These are phyloP conservation scores for Cichlasoma orientale DNA, from an alignment of 2,797 vertebrate species.

Conservation along the genomic window DNA sequence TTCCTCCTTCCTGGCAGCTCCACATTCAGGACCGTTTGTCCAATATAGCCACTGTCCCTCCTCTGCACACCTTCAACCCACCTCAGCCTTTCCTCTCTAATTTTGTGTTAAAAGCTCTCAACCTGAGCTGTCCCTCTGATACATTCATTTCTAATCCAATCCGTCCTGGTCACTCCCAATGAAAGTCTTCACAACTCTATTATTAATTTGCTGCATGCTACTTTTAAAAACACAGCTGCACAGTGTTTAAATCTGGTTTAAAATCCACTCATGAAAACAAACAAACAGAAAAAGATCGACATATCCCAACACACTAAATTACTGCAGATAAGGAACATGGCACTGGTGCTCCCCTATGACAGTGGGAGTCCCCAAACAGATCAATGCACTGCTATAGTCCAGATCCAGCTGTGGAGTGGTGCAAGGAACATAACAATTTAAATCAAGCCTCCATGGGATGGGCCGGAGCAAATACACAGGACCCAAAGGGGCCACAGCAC, in stretches of 20 bases:
- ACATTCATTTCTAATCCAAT: not conserved
- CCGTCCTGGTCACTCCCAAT: not conserved
- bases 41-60: too few species aligned
- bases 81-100: too few species aligned
- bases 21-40: too few species aligned
- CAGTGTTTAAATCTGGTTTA: not conserved
- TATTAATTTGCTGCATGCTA: not conserved
- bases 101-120: too few species aligned
- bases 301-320: too few species aligned
- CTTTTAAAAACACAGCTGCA: not conserved
- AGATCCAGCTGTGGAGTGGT: not conserved
- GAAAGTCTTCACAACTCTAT: not conserved
- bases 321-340: not conserved
- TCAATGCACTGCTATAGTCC: not conserved
- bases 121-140: too few species aligned
- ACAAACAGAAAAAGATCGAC: too few species aligned
- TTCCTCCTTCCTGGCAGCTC: too few species aligned
- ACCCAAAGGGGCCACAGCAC: not conserved
- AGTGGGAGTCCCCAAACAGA: not conserved
- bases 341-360: not conserved
- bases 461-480: not conserved
- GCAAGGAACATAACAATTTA: not conserved
- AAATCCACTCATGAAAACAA: too few species aligned
- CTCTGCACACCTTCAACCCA: too few species aligned
- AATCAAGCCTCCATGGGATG: not conserved